Conservation (phyloP, 2,113 vertebrate species). For the Penelope pileata region DNA sequence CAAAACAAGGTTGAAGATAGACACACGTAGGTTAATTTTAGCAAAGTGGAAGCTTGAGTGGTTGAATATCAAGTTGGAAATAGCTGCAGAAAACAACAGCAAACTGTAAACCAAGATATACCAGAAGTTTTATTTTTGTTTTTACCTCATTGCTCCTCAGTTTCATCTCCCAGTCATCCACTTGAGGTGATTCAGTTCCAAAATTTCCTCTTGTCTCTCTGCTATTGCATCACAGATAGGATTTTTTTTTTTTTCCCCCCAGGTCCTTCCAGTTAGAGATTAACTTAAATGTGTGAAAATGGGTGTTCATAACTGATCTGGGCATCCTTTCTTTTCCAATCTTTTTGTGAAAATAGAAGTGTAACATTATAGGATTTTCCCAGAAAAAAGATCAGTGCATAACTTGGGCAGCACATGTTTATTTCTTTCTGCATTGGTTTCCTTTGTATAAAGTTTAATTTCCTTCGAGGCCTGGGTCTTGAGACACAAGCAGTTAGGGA, state of each 20-base stretch:
- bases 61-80: background rate
- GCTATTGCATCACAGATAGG: background rate
- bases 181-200: background rate
- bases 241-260: background rate
- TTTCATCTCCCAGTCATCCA: background rate
- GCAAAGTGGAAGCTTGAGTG: background rate
- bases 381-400: background rate
- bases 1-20: background rate
- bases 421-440: background rate
- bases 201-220: background rate
- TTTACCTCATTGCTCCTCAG: background rate
- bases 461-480: background rate
- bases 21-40: background rate
- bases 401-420: background rate
- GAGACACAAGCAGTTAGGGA: background rate
- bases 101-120: background rate
- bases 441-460: background rate
- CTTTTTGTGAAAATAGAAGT: background rate
- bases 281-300: background rate
- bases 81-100: background rate
- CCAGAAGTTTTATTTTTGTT: background rate
- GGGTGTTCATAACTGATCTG: background rate
- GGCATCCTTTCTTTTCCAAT: background rate
- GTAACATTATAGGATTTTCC: background rate
- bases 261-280: background rate